Evolutionary conservation across 1,140 invertebrate genomes (phyloP), one percentile per base, ranked within the genome.

Genomic region (Drosophila setifemur): DNA sequence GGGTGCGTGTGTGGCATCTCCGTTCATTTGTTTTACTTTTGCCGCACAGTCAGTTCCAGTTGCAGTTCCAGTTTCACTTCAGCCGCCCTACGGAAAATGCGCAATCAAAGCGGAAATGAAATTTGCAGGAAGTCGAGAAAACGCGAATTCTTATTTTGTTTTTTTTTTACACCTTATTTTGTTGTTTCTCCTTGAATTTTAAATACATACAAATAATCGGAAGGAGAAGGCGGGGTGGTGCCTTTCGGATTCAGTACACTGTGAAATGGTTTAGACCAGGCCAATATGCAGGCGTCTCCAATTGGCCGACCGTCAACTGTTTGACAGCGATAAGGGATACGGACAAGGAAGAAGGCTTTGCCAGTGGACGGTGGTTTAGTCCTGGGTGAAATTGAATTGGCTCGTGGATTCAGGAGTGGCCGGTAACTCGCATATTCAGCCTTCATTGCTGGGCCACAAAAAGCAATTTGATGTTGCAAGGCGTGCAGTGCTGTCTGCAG

Each of bases 101-200:
- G 81, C 81, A 86, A 86, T 86, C 81, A 86, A 86, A 86, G 81
- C 81, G 81, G 81, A 86, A 86, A 86, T 86, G 81, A 86, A 86
- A 86, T 86, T 86, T 87, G 72, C 81, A 87, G 81, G 81, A 86
- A 81, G 82, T 76, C 40, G 47, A 61, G 67, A 63, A 57, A 37
- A 43, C 42, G 23, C 18, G 16, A 31, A 42, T 39, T 37, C 21
- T 39, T 40, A 25, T 42, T 19, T 67, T 29, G 21, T 16, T 45
- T 44, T 44, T 35, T 45, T n/a, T n/a, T n/a, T n/a, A n/a, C n/a
- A n/a, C n/a, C n/a, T 8, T 14, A 23, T 23, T 3, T 18, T 14
- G 29, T 37, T 44, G 26, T 33, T 68, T 69, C 40, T 29, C 55
- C 53, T 72, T 72, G 67, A 53, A 61, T 72, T 72, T 72, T 52